Evolutionary conservation across 2,113 vertebrate species (phyloP), one percentile per base, ranked within the genome.

Genomic region (Chloropsis hardwickii): DNA sequence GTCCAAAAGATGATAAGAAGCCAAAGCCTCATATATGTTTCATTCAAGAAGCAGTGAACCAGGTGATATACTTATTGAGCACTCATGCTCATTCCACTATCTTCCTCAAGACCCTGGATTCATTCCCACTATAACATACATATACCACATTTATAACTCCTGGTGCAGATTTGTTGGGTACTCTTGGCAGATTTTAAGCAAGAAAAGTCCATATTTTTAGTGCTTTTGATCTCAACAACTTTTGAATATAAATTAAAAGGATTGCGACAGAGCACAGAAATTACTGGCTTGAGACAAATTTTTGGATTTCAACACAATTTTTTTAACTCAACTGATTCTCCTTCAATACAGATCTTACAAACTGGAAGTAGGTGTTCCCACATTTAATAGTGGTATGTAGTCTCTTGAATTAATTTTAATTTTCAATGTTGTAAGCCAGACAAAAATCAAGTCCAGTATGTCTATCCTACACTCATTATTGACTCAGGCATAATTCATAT

Each of bases 401-500:
- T 48, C 57, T 87, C n/a, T 45, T 84, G 83, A 92, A 74, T 89
- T 86, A 67, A 64, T 87, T 81, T 92, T 70, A 71, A 83, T 88
- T 93, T 77, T 72, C 61, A 19, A 3, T 33, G 18, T 40, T 86
- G 24, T 56, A 82, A 87, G 27, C 9, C 9, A 90, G 65, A 85
- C 40, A n/a, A 91, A 91, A 92, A 95, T 87, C 84, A 82, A 89
- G 93, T 91, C 65, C 73, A 81, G 50, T 72, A 53, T 81, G 28
- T 58, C 62, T 82, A 65, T 90, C 45, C 50, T 64, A 61, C 20
- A 35, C 37, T 95, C 70, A 56, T 94, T 92, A 83, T 89, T 92
- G 83, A 91, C 81, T 94, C 64, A 86, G 66, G 40, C 73, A 79
- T 71, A 97, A 89, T 95, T 84, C 73, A 87, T 87, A 69, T 61